Conservation (phyloP, 2,888 invertebrate genomes). For the Parelbella ahira region DNA sequence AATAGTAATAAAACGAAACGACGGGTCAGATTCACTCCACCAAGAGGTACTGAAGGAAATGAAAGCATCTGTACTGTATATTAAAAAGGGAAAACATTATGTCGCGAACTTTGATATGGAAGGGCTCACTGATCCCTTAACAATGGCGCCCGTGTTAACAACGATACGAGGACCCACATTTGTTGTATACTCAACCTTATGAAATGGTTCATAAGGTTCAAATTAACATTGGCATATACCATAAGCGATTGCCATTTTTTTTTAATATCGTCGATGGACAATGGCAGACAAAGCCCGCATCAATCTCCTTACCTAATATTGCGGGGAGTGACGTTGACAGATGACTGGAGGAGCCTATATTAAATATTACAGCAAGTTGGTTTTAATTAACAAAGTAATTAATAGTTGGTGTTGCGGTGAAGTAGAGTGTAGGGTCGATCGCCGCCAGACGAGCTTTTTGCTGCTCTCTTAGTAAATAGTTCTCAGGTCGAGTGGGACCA, state of each 20-base stretch:
- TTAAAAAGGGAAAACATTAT: conserved; percentile 16
- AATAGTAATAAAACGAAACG: conserved; percentile 8
- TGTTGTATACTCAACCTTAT: conserved; percentile 1
- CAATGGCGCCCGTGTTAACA: conserved; percentile 13
- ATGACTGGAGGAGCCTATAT: conserved; percentile 13
- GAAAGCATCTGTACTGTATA: conserved; percentile 10
- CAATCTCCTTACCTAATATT: conserved; percentile 20
- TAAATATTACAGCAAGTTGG: conserved; percentile 17
- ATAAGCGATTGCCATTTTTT: conserved; percentile 16
- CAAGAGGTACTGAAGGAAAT: not conserved
- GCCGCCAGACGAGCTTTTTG: no score
- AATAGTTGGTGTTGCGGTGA: conserved; percentile 10
- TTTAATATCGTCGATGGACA: conserved; percentile 24
- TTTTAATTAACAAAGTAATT: conserved; percentile 25
- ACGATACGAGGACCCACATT: not conserved
- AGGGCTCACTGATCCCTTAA: conserved; percentile 17
- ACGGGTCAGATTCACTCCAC: conserved; percentile 14
- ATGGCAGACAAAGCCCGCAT: conserved; percentile 20
- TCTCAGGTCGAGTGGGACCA: no score
- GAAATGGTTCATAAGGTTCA: not conserved
- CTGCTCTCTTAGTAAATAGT: no score
- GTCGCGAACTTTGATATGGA: conserved; percentile 17
- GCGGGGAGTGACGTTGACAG: conserved; percentile 13
- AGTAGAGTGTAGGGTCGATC: no score
- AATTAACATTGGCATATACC: not conserved